Base-by-base conservation (phyloP, 2,888 invertebrate genomes). In the Periphyllus acericola region DNA sequence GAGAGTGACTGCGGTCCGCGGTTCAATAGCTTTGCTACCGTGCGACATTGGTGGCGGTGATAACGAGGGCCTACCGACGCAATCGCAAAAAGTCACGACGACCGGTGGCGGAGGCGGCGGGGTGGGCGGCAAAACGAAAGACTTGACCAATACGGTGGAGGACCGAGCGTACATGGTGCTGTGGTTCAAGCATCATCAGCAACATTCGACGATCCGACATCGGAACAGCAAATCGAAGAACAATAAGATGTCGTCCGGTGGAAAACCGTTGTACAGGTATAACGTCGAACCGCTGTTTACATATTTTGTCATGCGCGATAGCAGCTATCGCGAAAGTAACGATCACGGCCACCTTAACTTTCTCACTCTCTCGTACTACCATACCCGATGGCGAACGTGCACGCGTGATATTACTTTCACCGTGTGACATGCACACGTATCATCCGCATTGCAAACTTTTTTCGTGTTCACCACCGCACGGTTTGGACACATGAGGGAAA, bases 151-250 rank as follows among this genome's bases (percentile, higher is more conserved):
- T 25, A 66, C 78, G 32, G 2, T n/a, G 1, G 89, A 89, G 36
- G 89, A 89, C 34, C 82, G 89, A 72, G 89, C 89, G 19, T 89
- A 89, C 32, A 89, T 89, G 89, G 89, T 89, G 1, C n/a, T 89
- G 76, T 89, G 89, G 89, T 89, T 89, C 72, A 89, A 89, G 36
- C 88, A 89, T 34, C 89, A 85, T 36, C 29, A 75, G 0, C 29
- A 79, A 14, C 66, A 21, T 6, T 32, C 46, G 36, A 52, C 72
- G n/a, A 36, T 66, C n/a, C 81, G 87, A 8, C 80, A 75, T n/a
- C 87, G 60, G n/a, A 81, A 81, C 60, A 40, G 29, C 17, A 87
- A 87, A 40, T 74, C 74, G 32, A 80, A 60, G 32, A 46, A 76
- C 11, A 84, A 76, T 32, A 87, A 72, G 32, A 60, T 66, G 32